These are phyloP conservation scores for Ennomos fuscantarius DNA, from an alignment of 2,888 invertebrate species.

Conservation along the genomic window DNA sequence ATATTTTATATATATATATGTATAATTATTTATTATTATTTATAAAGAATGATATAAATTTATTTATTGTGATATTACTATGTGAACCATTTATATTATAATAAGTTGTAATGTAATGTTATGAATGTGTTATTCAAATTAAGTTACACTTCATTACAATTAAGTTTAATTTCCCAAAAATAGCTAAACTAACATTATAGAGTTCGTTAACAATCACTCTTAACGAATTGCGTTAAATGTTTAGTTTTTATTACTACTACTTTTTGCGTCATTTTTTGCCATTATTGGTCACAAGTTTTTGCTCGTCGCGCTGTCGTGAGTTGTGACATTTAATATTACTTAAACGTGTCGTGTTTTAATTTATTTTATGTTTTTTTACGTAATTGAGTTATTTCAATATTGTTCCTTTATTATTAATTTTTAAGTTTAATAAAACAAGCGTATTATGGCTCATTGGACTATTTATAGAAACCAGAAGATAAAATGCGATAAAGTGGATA, in stretches of 20 bases:
- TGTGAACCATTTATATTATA: too few relatives aligned
- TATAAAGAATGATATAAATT: too few relatives aligned
- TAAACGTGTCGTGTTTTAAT: conserved; percentile 19
- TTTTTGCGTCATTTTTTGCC: conserved; percentile 31
- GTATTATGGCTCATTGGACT: too few relatives aligned
- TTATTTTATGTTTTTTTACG: conserved; percentile 8
- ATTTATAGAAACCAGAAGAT: neutral
- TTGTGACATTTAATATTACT: conserved; percentile 29
- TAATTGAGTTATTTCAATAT: conserved; percentile 14
- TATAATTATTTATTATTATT: too few relatives aligned
- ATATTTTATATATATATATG: too few relatives aligned
- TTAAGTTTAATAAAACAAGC: too few relatives aligned
- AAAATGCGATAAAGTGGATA: too few relatives aligned
- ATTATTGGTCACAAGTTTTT: conserved; percentile 24
- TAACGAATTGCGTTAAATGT: conserved; percentile 28
- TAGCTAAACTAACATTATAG: neutral
- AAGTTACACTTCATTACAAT: too few relatives aligned
- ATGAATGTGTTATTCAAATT: too few relatives aligned
- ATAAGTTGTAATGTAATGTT: too few relatives aligned
- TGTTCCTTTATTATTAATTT: neutral
- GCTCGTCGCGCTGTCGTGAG: conserved; percentile 13
- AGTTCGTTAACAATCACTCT: conserved; percentile 21
- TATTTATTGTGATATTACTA: too few relatives aligned
- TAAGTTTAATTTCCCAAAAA: too few relatives aligned
- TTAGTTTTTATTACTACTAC: conserved; percentile 15